Evolutionary conservation across 2,888 invertebrate genomes (phyloP), one percentile per base, ranked within the genome.

Genomic region (Phorcus lineatus): DNA sequence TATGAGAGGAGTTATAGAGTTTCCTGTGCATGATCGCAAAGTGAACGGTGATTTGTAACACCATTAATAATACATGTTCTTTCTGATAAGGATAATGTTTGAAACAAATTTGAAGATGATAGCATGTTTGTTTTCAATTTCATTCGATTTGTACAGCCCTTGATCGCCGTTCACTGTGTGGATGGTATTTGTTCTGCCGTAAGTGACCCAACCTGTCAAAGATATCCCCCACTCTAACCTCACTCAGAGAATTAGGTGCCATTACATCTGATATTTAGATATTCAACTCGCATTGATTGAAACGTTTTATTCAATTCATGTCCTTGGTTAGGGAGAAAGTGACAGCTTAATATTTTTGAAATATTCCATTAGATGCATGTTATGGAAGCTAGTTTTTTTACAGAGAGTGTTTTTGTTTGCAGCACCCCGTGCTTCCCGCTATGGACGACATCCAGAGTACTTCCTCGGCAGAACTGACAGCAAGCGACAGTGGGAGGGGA

Each of bases 401-500:
- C 7, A 47, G 13, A 47, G 13, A 47, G 47, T 47, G 6, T 2
- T 57, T 79, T 24, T 54, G 28, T 52, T 78, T 78, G 13, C 85
- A 85, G 85, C 77, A 79, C 70, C 79, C 81, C 0, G 54, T 81
- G 22, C 80, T 80, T 19, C 78, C 82, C 2, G 81, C 80, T 0
- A 83, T 82, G 22, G 89, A 91, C 80, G 91, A 91, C 81, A 87
- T 88, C 70, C 90, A 91, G 83, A 91, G 91, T 83, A 89, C 89
- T 55, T 87, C 89, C 0, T 91, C 91, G n/a, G 89, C 88, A 53
- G 91, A 91, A 82, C 90, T 89, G 11, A 89, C 87, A 81, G 87
- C 89, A 53, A 90, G 90, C 67, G 91, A 91, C 82, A 91, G 91
- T 76, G 91, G 91, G 11, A 88, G 90, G 40, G 91, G 91, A 55